Percentiles rank a stretch among this genome's conserved stretches.
Conservation (phyloP, 2,113 vertebrate species). For the Gymnocephalus cernua region DNA sequence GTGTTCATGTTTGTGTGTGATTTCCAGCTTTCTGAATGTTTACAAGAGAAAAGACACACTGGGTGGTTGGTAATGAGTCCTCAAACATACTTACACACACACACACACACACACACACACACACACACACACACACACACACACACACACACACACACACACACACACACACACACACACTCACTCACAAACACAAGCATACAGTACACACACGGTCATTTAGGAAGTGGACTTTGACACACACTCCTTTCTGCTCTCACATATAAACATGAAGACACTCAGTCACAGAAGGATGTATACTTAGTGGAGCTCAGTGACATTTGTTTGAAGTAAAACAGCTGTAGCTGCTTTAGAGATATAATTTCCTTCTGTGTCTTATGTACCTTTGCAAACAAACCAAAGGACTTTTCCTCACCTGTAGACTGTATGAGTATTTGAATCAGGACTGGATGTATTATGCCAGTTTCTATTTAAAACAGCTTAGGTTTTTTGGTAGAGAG, state of each 20-base stretch:
- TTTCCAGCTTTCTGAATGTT: constrained; percentile 13
- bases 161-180: constrained; percentile 2
- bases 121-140: not conserved
- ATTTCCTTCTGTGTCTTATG: not conserved
- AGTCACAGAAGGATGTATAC: constrained; percentile 41
- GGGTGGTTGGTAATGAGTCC: constrained; percentile 8
- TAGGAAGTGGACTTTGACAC: constrained; percentile 9
- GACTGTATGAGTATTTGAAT: not conserved
- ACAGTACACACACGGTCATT: constrained; percentile 1
- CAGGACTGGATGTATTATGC: not conserved
- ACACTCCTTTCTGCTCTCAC: constrained; percentile 11
- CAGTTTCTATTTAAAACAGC: constrained; percentile 4
- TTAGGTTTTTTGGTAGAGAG: not conserved
- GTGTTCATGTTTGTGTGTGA: not conserved
- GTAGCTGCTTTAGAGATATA: constrained; percentile 20
- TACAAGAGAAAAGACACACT: constrained; percentile 20
- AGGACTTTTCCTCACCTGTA: constrained; percentile 6
- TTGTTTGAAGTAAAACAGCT: constrained; percentile 77
- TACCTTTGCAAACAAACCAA: not conserved
- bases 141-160: not conserved
- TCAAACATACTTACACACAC: not conserved
- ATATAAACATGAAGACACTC: constrained; percentile 55
- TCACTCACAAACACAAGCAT: not conserved
- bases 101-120: not conserved
- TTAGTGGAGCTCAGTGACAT: constrained; percentile 44